Evolutionary conservation across 1,140 invertebrate genomes (phyloP), one percentile per base, ranked within the genome.

Genomic region (Drosophila nigromelanica): DNA sequence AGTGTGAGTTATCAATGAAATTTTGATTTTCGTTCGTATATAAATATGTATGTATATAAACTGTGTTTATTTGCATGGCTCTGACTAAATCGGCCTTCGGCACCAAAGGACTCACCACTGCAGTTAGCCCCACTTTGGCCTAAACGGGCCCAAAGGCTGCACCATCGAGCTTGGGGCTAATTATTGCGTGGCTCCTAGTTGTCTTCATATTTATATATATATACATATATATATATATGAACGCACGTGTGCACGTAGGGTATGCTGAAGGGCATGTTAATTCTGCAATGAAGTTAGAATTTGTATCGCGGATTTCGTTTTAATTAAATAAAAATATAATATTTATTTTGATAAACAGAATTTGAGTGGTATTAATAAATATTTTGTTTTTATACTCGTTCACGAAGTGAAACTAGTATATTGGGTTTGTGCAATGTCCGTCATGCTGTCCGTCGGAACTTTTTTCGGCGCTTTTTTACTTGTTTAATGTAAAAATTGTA

Each of bases 181-280:
- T 81, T 81, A 74, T 63, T 61, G 78, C 63, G 60, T 73, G 67
- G 72, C 56, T 60, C 62, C 15, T 40, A 45, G 40, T 58, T 45
- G 59, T 52, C 47, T 61, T 30, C 35, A 30, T 35, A 35, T 54
- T 21, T 12, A 12, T 40, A 55, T 24, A 18, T 39, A 18, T 14
- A 40, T 35, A 55, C 3, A 18, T 21, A 14, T 15, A 8, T 39
- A 39, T 54, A 7, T 11, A 10, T 1, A 0, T 27, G n/a, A n/a
- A n/a, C n/a, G n/a, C n/a, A n/a, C n/a, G n/a, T n/a, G n/a, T n/a
- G n/a, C n/a, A n/a, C n/a, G n/a, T n/a, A 27, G 45, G 21, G 45
- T 48, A 27, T 27, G 1, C 5, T n/a, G 5, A 27, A 5, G 4
- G 42, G 42, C 42, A 18, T 43, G 3, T 43, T 8, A 43, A 4